These are phyloP conservation scores for Diploptera punctata DNA, from an alignment of 2,888 invertebrate species.

Conservation along the genomic window DNA sequence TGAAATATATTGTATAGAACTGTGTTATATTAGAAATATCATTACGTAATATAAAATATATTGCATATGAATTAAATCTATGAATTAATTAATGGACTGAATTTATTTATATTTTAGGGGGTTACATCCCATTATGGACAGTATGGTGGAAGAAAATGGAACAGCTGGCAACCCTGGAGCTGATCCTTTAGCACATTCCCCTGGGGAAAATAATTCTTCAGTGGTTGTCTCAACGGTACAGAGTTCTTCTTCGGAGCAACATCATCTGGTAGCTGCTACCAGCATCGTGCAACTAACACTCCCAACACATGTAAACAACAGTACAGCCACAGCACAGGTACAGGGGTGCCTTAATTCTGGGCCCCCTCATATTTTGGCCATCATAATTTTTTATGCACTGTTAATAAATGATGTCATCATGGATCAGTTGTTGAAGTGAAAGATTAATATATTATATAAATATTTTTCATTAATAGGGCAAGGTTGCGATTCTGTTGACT, in stretches of 20 bases:
- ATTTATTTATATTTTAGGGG: conserved; percentile 57
- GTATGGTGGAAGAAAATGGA: conserved; percentile 93
- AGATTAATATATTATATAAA: no score
- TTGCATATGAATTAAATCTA: no score
- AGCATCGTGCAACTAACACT: conserved; percentile 89
- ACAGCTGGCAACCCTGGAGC: conserved; percentile 46
- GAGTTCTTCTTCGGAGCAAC: conserved; percentile 48
- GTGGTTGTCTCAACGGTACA: conserved; percentile 65
- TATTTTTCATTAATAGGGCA: no score
- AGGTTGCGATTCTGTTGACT: no score
- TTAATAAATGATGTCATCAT: conserved; percentile 20
- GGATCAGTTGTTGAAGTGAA: no score
- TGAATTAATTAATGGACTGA: no score
- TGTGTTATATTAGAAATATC: no score
- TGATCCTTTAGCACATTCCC: conserved; percentile 61
- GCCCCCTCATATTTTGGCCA: neutral
- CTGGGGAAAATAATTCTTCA: conserved; percentile 59
- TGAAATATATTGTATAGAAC: no score
- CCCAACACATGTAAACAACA: conserved; percentile 54
- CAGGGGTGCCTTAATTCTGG: conserved; percentile 31
- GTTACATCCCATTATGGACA: conserved; percentile 62
- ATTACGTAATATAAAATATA: no score
- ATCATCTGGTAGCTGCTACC: conserved; percentile 64
- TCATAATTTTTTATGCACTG: neutral
- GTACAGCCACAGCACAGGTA: conserved; percentile 49